Conservation (phyloP, 1,140 invertebrate genomes). For the Helicoverpa zea region DNA sequence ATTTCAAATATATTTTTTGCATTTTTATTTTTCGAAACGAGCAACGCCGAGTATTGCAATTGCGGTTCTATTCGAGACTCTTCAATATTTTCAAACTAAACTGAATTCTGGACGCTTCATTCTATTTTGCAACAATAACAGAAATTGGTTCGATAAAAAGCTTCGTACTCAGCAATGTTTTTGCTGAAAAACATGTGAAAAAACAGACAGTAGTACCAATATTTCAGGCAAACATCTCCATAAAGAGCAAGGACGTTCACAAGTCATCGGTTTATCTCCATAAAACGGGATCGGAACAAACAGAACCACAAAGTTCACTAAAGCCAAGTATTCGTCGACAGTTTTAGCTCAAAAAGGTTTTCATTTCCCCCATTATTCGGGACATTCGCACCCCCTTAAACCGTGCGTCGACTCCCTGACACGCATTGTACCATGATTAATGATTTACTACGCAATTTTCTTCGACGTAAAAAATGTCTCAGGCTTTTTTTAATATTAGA, state of each 20-base stretch:
- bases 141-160: not conserved
- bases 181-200: not conserved
- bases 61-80: too few species aligned
- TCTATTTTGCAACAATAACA: not conserved
- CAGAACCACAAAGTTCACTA: constrained; percentile 31
- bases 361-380: constrained; percentile 79
- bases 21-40: too few species aligned
- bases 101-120: too few species aligned
- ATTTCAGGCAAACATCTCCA: constrained; percentile 11
- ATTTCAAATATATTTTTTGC: too few species aligned
- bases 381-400: constrained; percentile 73
- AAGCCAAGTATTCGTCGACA: constrained; percentile 35
- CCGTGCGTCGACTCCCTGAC: constrained; percentile 74
- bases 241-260: constrained; percentile 14
- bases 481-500: constrained; percentile 55
- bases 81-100: too few species aligned
- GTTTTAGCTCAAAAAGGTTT: constrained; percentile 59
- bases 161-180: not conserved
- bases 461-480: constrained; percentile 65
- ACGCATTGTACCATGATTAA: constrained; percentile 83
- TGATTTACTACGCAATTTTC: constrained; percentile 78
- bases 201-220: constrained; percentile 18
- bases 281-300: constrained; percentile 36
- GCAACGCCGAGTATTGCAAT: too few species aligned
- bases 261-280: constrained; percentile 44